These are phyloP conservation scores for Adelognathus sp. DNA, from an alignment of 2,888 invertebrate species.

Conservation along the genomic window DNA sequence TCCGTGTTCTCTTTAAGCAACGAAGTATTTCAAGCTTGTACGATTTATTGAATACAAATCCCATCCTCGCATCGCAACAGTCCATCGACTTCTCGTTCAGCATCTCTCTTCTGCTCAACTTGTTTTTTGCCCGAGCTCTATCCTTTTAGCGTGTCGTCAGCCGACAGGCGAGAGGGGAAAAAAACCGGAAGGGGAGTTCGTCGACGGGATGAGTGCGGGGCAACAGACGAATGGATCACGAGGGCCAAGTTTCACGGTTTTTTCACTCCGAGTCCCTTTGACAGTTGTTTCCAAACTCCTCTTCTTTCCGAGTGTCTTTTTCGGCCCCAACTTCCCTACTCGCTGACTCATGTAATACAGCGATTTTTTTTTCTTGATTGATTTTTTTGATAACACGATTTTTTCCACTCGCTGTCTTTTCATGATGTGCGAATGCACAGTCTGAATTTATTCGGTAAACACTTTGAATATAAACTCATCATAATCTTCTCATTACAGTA, in stretches of 20 bases:
- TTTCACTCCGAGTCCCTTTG: constrained; percentile 19
- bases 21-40: constrained; percentile 23
- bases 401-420: too few species aligned
- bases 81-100: constrained; percentile 26
- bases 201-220: constrained; percentile 5
- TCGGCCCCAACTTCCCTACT: neutral
- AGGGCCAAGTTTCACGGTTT: constrained; percentile 35
- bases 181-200: constrained; percentile 37
- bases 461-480: too few species aligned
- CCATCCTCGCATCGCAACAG: constrained; percentile 11
- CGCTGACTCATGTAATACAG: neutral
- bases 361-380: neutral
- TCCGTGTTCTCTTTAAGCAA: constrained; percentile 13
- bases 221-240: constrained; percentile 49
- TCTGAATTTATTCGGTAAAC: too few species aligned
- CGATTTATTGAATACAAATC: constrained; percentile 29
- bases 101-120: constrained; percentile 37
- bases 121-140: constrained; percentile 43
- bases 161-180: neutral
- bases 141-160: constrained; percentile 47
- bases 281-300: constrained; percentile 23
- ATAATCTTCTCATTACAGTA: too few species aligned
- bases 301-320: neutral
- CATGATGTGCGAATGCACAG: too few species aligned
- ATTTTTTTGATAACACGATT: too few species aligned